Base-by-base conservation (phyloP, 2,113 vertebrate genomes). In the Apteryx owenii region DNA sequence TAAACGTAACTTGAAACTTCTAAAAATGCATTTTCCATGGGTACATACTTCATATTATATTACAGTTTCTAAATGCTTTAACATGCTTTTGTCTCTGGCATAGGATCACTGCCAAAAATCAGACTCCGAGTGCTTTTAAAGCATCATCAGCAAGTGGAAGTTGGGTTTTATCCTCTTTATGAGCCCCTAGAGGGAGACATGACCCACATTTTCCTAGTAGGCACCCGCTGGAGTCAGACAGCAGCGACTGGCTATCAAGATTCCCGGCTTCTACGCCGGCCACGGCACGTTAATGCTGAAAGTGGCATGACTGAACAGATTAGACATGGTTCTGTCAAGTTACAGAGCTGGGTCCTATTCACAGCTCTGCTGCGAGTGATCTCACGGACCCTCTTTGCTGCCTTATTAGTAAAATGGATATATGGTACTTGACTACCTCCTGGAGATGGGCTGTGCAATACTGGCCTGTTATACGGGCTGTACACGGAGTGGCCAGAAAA, bases 151-250 rank as follows among this genome's bases (percentile, higher is more conserved):
- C 8, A 48, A 36, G 48, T 33, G 23, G 15, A 65, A 60, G 33
- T 58, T 51, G 88, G 88, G 26, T 5, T 91, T 29, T 88, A 94
- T 79, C 91, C 91, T 95, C 87, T 0, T 3, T 15, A 22, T 3
- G 16, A 96, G 87, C 92, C 95, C 96, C 97, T 95, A 97, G 97
- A 97, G 96, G 92, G 95, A 95, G 95, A 94, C 94, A 97, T 89
- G 94, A 95, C 95, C 88, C 81, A 61, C 84, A 95, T 68, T 97
- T 96, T 97, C 65, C 92, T 65, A 89, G 53, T 21, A 76, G 76
- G 28, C 53, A 53, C 4, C 1, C 22, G 11, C 2, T 4, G 76
- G 44, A 81, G 58, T 4, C 56, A 6, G 73, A 82, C 62, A 65
- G 68, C 23, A 2, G 36, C 38, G 23, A 36, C 51, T 28, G 28